phyloP scores from a whole-genome alignment of 2,888 invertebrate genomes.

The Agrotis puta region DNA sequence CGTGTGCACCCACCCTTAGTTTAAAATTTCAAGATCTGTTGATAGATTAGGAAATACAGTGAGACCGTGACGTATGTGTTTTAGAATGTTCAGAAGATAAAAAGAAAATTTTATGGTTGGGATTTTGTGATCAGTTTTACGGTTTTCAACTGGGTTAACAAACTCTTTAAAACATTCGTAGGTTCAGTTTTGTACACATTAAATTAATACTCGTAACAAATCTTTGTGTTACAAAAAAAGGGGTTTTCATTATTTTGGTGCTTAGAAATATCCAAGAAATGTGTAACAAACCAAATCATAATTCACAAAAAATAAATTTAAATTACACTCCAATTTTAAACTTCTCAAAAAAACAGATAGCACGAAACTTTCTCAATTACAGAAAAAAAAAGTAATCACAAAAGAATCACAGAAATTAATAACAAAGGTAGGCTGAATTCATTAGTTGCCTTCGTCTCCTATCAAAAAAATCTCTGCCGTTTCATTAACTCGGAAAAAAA shows the following conservation, averaged over 20 bases:
- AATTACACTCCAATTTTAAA: slow-evolving; percentile 41
- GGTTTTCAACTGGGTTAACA: background rate
- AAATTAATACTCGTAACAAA: background rate
- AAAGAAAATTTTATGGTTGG: background rate
- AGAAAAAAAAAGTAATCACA: slow-evolving; percentile 61
- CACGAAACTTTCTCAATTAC: slow-evolving; percentile 65
- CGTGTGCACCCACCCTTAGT: slow-evolving; percentile 75
- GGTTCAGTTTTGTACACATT: background rate
- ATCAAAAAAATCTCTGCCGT: slow-evolving; percentile 87
- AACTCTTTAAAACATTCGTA: background rate
- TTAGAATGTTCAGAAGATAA: slow-evolving; percentile 13
- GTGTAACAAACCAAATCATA: background rate
- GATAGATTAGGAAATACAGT: slow-evolving; percentile 68
- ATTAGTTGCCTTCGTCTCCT: slow-evolving; percentile 78
- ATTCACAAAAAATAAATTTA: slow-evolving; percentile 35
- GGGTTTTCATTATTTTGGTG: background rate
- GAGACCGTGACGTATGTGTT: slow-evolving; percentile 50
- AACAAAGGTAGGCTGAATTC: slow-evolving; percentile 72
- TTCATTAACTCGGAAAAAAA: slow-evolving; percentile 81
- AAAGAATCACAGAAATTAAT: slow-evolving; percentile 71
- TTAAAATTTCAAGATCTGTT: slow-evolving; percentile 83
- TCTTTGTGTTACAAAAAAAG: background rate
- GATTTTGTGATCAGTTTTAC: background rate
- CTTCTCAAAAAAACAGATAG: slow-evolving; percentile 30
- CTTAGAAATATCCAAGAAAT: background rate